Conservation (phyloP, 2,797 vertebrate genomes). For the Novumbra hubbsi region DNA sequence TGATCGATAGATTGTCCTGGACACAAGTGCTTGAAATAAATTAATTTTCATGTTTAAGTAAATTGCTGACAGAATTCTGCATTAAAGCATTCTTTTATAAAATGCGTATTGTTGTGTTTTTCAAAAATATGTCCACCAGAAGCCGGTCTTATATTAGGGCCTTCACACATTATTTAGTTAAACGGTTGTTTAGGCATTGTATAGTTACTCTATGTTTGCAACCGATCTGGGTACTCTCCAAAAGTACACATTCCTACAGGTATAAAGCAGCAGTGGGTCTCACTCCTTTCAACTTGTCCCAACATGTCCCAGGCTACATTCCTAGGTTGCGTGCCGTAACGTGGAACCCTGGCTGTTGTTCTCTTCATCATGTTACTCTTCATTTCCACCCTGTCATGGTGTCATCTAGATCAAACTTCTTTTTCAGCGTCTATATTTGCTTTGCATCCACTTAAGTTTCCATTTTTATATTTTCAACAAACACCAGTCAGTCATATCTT, state of each 20-base stretch:
- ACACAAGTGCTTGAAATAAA: background rate
- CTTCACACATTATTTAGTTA: background rate
- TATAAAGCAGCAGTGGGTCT: conserved; percentile 9
- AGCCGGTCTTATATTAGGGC: background rate
- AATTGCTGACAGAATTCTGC: background rate
- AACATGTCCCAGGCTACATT: conserved; percentile 55
- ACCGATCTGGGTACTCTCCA: background rate
- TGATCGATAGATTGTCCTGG: background rate
- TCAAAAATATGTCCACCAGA: background rate
- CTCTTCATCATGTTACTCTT: background rate
- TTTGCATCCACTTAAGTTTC: background rate
- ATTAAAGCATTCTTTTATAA: background rate
- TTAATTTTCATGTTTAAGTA: background rate
- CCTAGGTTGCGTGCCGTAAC: conserved; percentile 61
- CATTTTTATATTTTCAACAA: background rate
- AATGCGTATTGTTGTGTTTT: background rate
- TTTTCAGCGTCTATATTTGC: background rate
- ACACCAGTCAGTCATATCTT: no score
- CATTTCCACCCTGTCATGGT: background rate
- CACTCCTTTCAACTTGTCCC: conserved; percentile 34
- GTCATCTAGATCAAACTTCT: background rate
- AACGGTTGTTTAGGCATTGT: background rate
- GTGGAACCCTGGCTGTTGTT: conserved; percentile 17
- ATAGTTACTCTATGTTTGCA: background rate
- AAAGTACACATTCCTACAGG: conserved; percentile 18